Evolutionary conservation across 2,113 vertebrate species (phyloP).

Genomic region (Muntiacus reevesi): DNA sequence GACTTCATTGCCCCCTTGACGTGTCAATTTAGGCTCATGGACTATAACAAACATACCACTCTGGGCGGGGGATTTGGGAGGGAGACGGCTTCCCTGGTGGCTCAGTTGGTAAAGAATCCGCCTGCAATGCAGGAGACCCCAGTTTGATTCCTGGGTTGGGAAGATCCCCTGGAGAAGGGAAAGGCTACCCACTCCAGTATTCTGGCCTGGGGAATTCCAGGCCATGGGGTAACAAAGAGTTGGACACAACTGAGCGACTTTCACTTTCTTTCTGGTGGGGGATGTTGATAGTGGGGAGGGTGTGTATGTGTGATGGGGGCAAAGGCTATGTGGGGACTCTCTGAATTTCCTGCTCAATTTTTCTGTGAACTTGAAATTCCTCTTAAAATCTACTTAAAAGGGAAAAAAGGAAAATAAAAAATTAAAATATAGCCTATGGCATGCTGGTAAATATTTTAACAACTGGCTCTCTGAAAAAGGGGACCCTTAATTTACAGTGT

Average conservation of each 20-base stretch:
- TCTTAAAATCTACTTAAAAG: not conserved
- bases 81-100: not conserved
- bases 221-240: not conserved
- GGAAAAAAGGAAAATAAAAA: not conserved
- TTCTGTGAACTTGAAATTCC: not conserved
- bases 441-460: not conserved
- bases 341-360: not conserved
- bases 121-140: not conserved
- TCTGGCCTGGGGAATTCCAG: not conserved
- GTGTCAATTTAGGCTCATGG: not conserved
- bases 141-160: not conserved
- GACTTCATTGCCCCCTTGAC: not conserved
- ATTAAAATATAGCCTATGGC: not conserved
- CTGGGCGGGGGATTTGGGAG: not conserved
- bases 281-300: not conserved
- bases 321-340: not conserved
- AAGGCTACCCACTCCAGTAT: not conserved
- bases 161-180: not conserved
- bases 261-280: not conserved
- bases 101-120: not conserved
- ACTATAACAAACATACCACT: not conserved
- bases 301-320: not conserved
- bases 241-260: not conserved
- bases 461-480: not conserved
- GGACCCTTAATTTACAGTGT: not conserved